A percentile compares a stretch with the other conserved stretches of the same genome.
Evolutionary conservation across 2,797 vertebrate species (phyloP).

Genomic region (Garrulus glandarius): DNA sequence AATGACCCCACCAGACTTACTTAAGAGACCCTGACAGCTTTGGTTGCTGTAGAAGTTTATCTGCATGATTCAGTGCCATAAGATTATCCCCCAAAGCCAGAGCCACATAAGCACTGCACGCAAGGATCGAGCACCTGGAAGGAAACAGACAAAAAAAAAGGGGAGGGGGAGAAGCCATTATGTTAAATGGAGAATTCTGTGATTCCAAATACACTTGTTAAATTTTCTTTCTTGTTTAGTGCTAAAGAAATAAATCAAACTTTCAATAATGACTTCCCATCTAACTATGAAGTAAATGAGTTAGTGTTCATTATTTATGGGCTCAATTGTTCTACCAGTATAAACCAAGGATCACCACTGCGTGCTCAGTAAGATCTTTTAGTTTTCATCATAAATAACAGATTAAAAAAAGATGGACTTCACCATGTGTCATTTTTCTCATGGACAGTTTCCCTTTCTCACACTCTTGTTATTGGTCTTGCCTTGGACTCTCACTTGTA

Average conservation of each 20-base stretch:
- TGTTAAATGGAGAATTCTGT: not conserved
- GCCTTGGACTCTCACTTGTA: not conserved
- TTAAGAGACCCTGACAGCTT: slow-evolving; percentile 96
- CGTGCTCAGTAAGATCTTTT: not conserved
- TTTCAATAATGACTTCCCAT: not conserved
- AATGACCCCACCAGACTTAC: slow-evolving; percentile 76
- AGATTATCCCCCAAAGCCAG: slow-evolving; percentile 95
- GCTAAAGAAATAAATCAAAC: not conserved
- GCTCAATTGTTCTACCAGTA: not conserved
- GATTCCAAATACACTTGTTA: not conserved
- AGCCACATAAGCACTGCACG: slow-evolving; percentile 93
- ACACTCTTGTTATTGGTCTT: not conserved
- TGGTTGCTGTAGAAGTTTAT: slow-evolving; percentile 94
- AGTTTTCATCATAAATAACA: not conserved
- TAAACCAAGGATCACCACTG: not conserved
- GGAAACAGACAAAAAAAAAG: not conserved
- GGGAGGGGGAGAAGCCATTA: not conserved
- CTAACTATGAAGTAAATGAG: not conserved
- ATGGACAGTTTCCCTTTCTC: not conserved
- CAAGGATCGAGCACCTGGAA: slow-evolving; percentile 92
- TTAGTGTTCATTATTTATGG: not conserved
- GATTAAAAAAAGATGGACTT: not conserved
- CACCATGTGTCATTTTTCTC: not conserved
- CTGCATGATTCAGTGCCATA: slow-evolving; percentile 93
- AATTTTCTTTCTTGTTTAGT: not conserved